These are phyloP conservation scores for Myotis yumanensis DNA, from an alignment of 2,113 vertebrate species.

Conservation along the genomic window DNA sequence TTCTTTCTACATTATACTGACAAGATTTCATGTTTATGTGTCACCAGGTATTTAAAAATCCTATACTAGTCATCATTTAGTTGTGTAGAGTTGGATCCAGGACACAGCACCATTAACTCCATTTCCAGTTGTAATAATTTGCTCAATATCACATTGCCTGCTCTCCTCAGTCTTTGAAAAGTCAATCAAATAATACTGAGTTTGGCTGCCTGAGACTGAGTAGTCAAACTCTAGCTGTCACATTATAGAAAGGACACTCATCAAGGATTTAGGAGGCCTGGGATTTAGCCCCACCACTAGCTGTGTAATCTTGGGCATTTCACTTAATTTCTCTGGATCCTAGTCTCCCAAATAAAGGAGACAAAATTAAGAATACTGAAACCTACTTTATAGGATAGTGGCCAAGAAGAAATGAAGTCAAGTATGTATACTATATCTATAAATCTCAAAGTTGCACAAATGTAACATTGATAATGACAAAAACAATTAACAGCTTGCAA, in stretches of 20 bases:
- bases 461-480: not conserved
- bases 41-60: constrained; percentile 59
- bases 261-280: not conserved
- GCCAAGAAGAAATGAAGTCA: not conserved
- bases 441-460: not conserved
- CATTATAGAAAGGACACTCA: not conserved
- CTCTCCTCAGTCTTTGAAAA: constrained; percentile 43
- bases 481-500: not conserved
- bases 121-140: constrained; percentile 38
- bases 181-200: not conserved
- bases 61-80: constrained; percentile 13
- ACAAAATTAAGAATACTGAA: not conserved
- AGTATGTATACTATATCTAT: not conserved
- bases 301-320: not conserved
- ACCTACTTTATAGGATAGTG: not conserved
- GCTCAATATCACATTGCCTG: not conserved
- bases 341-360: not conserved
- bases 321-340: constrained; percentile 29
- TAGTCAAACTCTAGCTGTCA: not conserved
- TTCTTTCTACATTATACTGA: constrained; percentile 2
- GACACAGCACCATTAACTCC: constrained; percentile 28
- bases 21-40: constrained; percentile 47
- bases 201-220: not conserved
- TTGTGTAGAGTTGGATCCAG: not conserved
- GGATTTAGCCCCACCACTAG: not conserved